Conservation (phyloP, 2,797 vertebrate species). For the Chiloscyllium punctatum region DNA sequence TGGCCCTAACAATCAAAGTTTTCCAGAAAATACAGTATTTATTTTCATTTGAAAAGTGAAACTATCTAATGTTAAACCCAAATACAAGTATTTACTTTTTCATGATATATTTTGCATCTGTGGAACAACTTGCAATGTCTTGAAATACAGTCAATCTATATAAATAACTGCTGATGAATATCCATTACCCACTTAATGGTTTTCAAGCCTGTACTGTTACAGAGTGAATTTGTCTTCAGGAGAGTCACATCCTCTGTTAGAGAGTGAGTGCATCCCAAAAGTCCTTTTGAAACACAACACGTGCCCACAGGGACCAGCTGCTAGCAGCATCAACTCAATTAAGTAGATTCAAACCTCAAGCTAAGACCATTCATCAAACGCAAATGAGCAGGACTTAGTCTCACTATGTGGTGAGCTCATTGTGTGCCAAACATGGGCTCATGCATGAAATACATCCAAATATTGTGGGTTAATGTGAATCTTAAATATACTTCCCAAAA, state of each 20-base stretch:
- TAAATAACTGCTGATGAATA: slow-evolving; percentile 24
- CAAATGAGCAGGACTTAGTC: no score
- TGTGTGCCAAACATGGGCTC: neutral
- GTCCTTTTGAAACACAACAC: neutral
- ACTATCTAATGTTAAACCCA: neutral
- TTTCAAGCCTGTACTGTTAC: neutral
- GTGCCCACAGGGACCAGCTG: neutral
- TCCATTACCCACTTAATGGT: neutral
- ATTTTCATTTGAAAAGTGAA: slow-evolving; percentile 9
- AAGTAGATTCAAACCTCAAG: neutral
- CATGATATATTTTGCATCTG: neutral
- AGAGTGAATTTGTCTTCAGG: neutral
- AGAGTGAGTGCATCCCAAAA: neutral
- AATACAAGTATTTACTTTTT: neutral
- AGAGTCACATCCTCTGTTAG: neutral
- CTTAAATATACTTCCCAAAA: neutral
- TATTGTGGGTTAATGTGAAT: neutral
- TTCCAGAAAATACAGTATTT: neutral
- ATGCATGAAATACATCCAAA: neutral
- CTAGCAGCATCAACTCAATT: neutral
- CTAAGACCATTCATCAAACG: neutral
- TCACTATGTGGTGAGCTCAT: neutral
- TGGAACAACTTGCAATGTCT: neutral
- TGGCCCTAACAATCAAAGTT: neutral
- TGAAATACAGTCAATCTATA: neutral